phyloP scores from a whole-genome alignment of 2,888 invertebrate species.

The Embidobia sp. region DNA sequence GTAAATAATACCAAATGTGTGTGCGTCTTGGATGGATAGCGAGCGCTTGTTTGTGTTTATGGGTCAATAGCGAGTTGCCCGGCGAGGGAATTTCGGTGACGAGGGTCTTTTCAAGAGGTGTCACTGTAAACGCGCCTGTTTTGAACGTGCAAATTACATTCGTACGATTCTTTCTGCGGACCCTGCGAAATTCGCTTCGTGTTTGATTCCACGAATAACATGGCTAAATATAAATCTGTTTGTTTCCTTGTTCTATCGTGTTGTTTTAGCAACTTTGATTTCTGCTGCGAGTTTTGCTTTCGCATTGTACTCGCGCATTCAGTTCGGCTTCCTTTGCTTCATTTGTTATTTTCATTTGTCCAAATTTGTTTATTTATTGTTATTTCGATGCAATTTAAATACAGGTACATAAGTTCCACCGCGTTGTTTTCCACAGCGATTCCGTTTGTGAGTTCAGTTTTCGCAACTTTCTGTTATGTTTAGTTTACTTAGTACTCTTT shows the following conservation, averaged over 20 bases:
- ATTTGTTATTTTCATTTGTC: too few relatives aligned
- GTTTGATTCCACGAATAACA: constrained; percentile 22
- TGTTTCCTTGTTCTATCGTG: not conserved
- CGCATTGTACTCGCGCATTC: too few relatives aligned
- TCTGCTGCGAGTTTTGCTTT: too few relatives aligned
- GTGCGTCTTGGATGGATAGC: constrained; percentile 47
- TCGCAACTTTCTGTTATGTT: too few relatives aligned
- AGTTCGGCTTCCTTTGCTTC: too few relatives aligned
- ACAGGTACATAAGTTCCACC: too few relatives aligned
- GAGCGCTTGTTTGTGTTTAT: constrained; percentile 55
- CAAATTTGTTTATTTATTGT: too few relatives aligned
- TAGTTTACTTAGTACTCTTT: too few relatives aligned
- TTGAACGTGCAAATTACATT: constrained; percentile 49
- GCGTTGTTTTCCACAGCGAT: too few relatives aligned
- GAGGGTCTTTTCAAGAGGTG: constrained; percentile 60
- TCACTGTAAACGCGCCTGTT: constrained; percentile 44
- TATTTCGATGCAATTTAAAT: too few relatives aligned
- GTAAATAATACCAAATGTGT: constrained; percentile 50
- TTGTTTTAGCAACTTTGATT: too few relatives aligned
- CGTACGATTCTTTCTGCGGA: constrained; percentile 30
- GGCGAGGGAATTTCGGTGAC: constrained; percentile 54
- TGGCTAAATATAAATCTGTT: not conserved
- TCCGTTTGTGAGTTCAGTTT: too few relatives aligned
- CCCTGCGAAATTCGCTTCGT: constrained; percentile 1
- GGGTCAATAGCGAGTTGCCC: constrained; percentile 58